Conservation (phyloP, 2,113 vertebrate genomes). For the Phasianus colchicus region DNA sequence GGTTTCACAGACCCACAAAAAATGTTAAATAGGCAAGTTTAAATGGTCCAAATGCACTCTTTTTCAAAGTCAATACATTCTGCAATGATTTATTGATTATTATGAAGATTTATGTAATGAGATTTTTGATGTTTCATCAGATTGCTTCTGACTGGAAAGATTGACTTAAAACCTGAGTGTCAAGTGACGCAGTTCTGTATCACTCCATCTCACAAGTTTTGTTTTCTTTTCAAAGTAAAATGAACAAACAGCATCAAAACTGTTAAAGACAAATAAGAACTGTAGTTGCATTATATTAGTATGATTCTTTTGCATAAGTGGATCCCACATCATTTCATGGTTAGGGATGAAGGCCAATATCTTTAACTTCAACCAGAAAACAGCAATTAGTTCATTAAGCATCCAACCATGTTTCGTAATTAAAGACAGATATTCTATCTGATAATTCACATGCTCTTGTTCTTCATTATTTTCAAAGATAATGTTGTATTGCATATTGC, state of each 20-base stretch:
- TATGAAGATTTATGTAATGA: neutral
- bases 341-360: neutral
- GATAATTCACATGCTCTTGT: neutral
- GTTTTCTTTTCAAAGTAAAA: neutral
- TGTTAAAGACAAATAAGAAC: neutral
- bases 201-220: neutral
- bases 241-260: neutral
- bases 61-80: neutral
- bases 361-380: neutral
- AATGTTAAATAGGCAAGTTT: neutral
- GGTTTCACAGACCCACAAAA: neutral
- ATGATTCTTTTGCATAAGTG: neutral
- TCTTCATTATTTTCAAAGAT: neutral
- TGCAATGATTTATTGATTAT: constrained; percentile 25
- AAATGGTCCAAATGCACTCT: neutral
- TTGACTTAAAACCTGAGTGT: neutral
- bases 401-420: neutral
- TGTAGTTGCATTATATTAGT: neutral
- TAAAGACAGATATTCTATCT: neutral
- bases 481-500: neutral
- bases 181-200: neutral
- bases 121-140: neutral
- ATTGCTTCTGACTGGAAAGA: neutral
- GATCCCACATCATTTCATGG: neutral
- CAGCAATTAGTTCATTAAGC: neutral